Base-by-base conservation (phyloP, 92 coral and sea anemone species). In the Actinostola sp. region DNA sequence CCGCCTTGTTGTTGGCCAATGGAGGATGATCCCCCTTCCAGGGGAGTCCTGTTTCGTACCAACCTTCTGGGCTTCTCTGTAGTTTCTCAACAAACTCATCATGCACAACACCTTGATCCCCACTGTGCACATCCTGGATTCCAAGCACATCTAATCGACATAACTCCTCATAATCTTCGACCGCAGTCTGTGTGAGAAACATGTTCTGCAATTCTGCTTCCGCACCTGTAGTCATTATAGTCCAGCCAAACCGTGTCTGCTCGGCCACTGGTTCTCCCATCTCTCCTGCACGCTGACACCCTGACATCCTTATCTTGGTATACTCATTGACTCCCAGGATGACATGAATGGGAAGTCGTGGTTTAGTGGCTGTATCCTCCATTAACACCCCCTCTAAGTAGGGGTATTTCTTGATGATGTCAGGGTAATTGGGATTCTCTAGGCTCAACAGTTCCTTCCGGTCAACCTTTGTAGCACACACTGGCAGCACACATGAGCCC, bases 391-490 rank as follows among this genome's bases (percentile, higher is more conserved):
- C 69, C 30, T 72, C 19, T 27, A 72, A 25, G 67, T 72, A 45
- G 15, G 34, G 35, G 78, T 72, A 72, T 42, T 43, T 57, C 55
- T 38, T 7, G 4, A 72, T 7, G 8, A 68, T 6, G 8, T 49
- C 75, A 10, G 75, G 75, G 62, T 36, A 52, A 44, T 54, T 55
- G 21, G 77, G 70, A 43, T 68, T 78, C 10, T 78, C 83, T 39
- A 68, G 2, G 2, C 70, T 38, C 43, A 78, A 45, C 41, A 67
- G 46, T 44, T 78, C 67, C 24, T 57, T 27, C 9, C 80, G 85
- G 29, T 80, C 80, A 8, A 80, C 85, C 17, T 64, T 61, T 6
- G 84, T 79, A 30, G 75, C 72, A 7, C 60, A 8, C 8, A 79
- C 71, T 7, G 71, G 71, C 26, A 69, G 49, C 28, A 50, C 60